Evolutionary conservation across 2,888 invertebrate species (phyloP), one percentile per base, ranked within the genome.

Genomic region (Drosophila trichaetosa): DNA sequence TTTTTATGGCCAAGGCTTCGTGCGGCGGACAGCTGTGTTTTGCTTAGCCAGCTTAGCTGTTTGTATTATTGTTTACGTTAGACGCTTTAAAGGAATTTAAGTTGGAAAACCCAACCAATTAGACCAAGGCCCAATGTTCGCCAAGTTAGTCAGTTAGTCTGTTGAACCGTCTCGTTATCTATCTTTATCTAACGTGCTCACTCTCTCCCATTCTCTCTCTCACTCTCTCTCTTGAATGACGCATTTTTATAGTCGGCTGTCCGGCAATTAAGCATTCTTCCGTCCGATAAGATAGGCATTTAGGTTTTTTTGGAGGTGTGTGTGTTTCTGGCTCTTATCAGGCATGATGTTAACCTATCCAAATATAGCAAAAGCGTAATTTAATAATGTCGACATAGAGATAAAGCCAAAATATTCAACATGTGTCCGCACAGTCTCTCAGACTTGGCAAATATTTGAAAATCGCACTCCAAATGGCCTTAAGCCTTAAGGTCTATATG

Each of bases 281-380:
- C 86, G 81, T 57, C 56, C 73, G 85, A 85, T 85, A 85, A 85
- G 85, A 85, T 85, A 85, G 38, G 48, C 5, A 36, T 31, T 21
- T 34, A 24, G 2, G 33, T 18, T 42, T n/a, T n/a, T 42, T n/a
- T 36, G 51, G 21, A n/a, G 24, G 34, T 42, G 31, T 53, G 21
- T 24, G 21, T 49, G n/a, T 33, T 56, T 21, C 10, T 40, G 10
- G 21, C 54, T 58, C 62, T 63, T 80, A 81, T 82, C 80, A 49
- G 53, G 52, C 59, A 68, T 79, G 77, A 73, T 69, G 86, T 80
- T 87, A 85, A 82, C 85, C 75, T 51, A 74, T 66, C 83, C 82
- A 87, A 83, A 85, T 80, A 82, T 85, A 87, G 77, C 71, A 79
- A 51, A 69, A 73, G 52, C 72, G 83, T 88, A 85, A 87, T 85